phyloP scores from a whole-genome alignment of 2,888 invertebrate species.

The Sinopyrophorus schimmeli region DNA sequence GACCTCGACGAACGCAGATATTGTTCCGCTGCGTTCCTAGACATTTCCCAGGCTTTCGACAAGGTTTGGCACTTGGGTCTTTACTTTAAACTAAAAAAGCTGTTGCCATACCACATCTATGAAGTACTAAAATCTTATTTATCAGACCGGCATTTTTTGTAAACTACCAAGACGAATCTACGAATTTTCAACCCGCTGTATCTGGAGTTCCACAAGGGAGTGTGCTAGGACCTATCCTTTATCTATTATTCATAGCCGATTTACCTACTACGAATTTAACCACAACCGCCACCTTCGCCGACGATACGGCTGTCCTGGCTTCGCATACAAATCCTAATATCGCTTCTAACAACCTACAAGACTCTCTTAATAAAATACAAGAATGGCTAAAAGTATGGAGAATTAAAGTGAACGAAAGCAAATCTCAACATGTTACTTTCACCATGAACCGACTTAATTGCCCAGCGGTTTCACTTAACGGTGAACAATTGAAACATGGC shows the following conservation, averaged over 20 bases:
- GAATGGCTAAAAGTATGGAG: too few species aligned
- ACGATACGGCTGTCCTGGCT: slow-evolving; percentile 23
- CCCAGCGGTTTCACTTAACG: too few species aligned
- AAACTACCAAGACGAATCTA: slow-evolving; percentile 9
- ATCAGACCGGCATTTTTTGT: not conserved
- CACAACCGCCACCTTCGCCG: slow-evolving; percentile 20
- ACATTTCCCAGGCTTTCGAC: not conserved
- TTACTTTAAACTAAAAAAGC: not conserved
- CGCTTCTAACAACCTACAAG: too few species aligned
- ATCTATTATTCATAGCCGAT: slow-evolving; percentile 7
- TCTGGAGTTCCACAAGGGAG: slow-evolving; percentile 19
- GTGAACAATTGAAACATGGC: too few species aligned
- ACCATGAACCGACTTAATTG: too few species aligned
- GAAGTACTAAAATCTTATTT: not conserved
- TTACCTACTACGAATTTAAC: not conserved
- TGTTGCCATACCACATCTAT: not conserved
- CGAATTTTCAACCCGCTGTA: slow-evolving; percentile 12
- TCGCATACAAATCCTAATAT: too few species aligned
- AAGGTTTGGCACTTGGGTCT: not conserved
- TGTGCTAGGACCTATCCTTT: slow-evolving; percentile 16
- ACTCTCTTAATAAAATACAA: too few species aligned
- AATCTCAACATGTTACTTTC: too few species aligned
- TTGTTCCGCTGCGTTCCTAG: not conserved
- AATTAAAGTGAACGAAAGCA: too few species aligned
- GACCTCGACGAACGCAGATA: not conserved